phyloP scores from a whole-genome alignment of 2,797 vertebrate species.

The Eidolon dupreanum region DNA sequence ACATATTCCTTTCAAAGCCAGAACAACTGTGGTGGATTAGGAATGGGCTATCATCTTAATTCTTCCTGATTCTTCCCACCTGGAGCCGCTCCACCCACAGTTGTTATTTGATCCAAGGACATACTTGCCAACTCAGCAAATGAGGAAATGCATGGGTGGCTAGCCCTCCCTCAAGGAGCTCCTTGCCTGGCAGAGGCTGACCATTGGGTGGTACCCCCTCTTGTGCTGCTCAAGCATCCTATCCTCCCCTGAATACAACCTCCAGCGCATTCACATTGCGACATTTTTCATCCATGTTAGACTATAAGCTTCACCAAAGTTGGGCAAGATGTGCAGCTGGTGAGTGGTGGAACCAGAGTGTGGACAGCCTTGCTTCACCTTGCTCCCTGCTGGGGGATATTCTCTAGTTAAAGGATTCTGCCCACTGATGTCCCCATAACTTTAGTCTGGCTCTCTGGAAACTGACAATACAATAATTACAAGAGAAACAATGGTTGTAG shows the following conservation, averaged over 20 bases:
- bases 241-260: neutral
- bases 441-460: neutral
- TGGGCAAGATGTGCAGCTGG: neutral
- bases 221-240: neutral
- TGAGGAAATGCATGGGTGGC: neutral
- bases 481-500: neutral
- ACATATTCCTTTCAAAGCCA: neutral
- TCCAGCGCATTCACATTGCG: neutral
- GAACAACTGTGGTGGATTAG: conserved; percentile 16
- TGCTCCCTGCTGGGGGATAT: neutral
- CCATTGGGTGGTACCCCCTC: neutral
- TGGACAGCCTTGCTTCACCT: neutral
- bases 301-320: neutral
- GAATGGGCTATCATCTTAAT: neutral
- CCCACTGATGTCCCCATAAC: neutral
- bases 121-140: conserved; percentile 17
- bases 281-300: neutral
- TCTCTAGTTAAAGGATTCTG: neutral
- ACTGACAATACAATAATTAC: neutral
- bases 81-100: neutral
- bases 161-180: neutral
- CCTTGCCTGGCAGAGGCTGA: neutral
- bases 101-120: neutral
- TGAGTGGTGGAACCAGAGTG: neutral
- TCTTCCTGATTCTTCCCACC: neutral